These are phyloP conservation scores for Quiscalus mexicanus DNA, from an alignment of 2,113 vertebrate genomes.

Conservation along the genomic window DNA sequence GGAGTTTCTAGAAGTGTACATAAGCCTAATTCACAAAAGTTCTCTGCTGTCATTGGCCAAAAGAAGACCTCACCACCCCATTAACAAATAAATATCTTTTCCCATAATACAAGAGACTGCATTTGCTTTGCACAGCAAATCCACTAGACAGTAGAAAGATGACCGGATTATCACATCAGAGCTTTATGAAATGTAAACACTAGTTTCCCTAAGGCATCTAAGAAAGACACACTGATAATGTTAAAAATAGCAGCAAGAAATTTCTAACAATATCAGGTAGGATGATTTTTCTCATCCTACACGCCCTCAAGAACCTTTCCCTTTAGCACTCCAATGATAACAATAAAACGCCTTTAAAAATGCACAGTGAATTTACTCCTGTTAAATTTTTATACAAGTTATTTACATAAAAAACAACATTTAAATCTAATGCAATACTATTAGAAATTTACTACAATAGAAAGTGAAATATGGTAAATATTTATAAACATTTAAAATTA, in stretches of 20 bases:
- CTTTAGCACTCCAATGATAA: not conserved
- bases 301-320: not conserved
- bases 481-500: not conserved
- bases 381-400: not conserved
- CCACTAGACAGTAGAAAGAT: conserved; percentile 13
- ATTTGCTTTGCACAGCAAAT: not conserved
- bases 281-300: not conserved
- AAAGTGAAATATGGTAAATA: not conserved
- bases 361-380: not conserved
- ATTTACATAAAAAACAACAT: not conserved
- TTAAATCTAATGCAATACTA: not conserved
- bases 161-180: conserved; percentile 50
- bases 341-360: not conserved
- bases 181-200: conserved; percentile 49
- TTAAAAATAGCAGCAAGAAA: conserved; percentile 43
- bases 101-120: not conserved
- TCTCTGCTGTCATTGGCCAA: not conserved
- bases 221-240: conserved; percentile 14
- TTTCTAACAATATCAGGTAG: conserved; percentile 23
- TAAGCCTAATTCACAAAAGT: not conserved
- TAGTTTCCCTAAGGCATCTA: conserved; percentile 15
- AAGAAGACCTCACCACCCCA: not conserved
- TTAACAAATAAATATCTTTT: not conserved
- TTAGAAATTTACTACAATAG: not conserved
- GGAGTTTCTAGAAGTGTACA: not conserved